phyloP scores from a whole-genome alignment of 2,797 vertebrate species.

The Bucorvus abyssinicus region DNA sequence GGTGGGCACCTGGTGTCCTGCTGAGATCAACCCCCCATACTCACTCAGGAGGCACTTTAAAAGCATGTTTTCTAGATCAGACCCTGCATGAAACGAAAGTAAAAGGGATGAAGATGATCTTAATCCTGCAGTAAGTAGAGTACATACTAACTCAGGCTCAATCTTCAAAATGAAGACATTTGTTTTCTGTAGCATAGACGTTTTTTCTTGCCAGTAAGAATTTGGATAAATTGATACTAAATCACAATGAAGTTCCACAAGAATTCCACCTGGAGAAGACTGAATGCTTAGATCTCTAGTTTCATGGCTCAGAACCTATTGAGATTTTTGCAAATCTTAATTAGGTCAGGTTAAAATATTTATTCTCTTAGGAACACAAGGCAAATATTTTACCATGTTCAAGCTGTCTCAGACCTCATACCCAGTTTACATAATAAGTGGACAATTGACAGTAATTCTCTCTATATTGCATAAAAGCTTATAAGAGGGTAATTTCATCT shows the following conservation, averaged over 20 bases:
- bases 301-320: not conserved
- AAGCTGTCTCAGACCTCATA: not conserved
- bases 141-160: not conserved
- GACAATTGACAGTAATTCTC: not conserved
- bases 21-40: not conserved
- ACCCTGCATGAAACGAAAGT: not conserved
- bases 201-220: not conserved
- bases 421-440: not conserved
- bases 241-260: not conserved
- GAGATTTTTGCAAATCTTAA: not conserved
- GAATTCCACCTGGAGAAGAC: not conserved
- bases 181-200: not conserved
- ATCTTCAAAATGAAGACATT: not conserved
- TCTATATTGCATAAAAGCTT: not conserved
- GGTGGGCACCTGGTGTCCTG: not conserved
- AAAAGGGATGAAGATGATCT: not conserved
- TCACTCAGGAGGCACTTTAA: not conserved
- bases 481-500: not conserved
- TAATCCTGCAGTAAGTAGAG: not conserved
- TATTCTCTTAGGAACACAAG: not conserved
- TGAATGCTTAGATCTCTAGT: not conserved
- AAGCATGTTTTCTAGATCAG: not conserved
- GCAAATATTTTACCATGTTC: not conserved
- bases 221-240: not conserved
- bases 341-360: not conserved